A percentile compares a stretch with the other conserved stretches of the same genome.
Evolutionary conservation across 2,888 invertebrate genomes (phyloP).

Genomic region (Agrochola lota): DNA sequence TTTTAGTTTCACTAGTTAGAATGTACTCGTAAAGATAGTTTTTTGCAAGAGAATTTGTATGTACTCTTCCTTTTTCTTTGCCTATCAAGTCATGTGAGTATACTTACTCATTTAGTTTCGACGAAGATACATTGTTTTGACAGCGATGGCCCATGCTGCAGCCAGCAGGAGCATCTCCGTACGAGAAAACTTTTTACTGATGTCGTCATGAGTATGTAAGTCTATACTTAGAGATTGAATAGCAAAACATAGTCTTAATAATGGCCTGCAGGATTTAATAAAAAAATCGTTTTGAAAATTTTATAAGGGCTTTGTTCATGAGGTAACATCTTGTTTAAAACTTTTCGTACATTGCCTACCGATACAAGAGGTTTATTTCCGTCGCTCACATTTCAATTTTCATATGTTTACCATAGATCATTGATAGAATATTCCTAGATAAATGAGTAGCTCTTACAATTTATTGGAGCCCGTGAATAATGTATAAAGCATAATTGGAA

Average conservation of each 20-base stretch:
- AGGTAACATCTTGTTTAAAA: background rate
- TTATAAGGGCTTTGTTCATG: background rate
- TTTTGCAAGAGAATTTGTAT: background rate
- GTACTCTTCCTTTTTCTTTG: background rate
- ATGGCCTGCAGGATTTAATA: background rate
- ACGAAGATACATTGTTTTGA: background rate
- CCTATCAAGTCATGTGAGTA: background rate
- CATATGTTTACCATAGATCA: slow-evolving; percentile 12
- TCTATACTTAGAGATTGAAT: background rate
- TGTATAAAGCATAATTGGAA: slow-evolving; percentile 22
- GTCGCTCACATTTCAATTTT: slow-evolving; percentile 8
- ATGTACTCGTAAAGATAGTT: background rate
- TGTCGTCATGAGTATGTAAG: background rate
- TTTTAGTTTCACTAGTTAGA: background rate
- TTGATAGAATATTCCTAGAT: slow-evolving; percentile 7
- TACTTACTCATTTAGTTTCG: background rate
- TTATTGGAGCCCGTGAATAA: slow-evolving; percentile 30
- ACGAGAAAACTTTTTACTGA: background rate
- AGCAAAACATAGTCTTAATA: background rate
- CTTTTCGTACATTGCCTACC: background rate
- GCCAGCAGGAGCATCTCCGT: background rate
- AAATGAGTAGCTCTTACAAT: slow-evolving; percentile 15
- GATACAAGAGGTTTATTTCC: background rate
- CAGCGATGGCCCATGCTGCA: background rate
- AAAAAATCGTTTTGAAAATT: background rate